These are phyloP conservation scores for Anoura caudifer DNA, from an alignment of 2,113 vertebrate genomes.

Conservation along the genomic window DNA sequence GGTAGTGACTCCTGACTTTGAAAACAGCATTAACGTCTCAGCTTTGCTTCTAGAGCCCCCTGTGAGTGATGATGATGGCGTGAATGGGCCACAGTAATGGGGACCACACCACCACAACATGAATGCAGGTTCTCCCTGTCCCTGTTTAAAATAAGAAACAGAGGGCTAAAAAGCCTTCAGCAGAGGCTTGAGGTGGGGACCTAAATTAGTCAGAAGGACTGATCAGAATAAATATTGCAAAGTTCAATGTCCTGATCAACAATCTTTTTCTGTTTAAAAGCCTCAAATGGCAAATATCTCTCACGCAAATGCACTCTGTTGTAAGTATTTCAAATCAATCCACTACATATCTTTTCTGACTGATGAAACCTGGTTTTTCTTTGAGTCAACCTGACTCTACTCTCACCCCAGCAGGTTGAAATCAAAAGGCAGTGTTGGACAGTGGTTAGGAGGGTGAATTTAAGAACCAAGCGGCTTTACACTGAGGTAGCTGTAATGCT, in stretches of 20 bases:
- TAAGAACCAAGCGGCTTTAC: background rate
- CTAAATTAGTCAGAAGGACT: background rate
- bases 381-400: background rate
- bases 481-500: no score
- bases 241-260: background rate
- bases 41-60: background rate
- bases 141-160: background rate
- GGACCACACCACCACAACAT: background rate
- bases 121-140: background rate
- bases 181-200: background rate
- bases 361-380: background rate
- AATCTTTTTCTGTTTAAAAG: background rate
- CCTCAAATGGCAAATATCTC: background rate
- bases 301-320: background rate
- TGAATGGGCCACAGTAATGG: background rate
- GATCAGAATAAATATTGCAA: background rate
- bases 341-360: background rate
- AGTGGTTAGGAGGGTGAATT: background rate
- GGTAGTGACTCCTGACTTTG: background rate
- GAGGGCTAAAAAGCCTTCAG: background rate
- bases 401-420: background rate
- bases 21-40: background rate
- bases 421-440: background rate
- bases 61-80: fast-evolving
- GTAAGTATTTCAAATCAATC: background rate